Base-by-base conservation (phyloP, 1,140 invertebrate genomes). In the Heliconius himera region DNA sequence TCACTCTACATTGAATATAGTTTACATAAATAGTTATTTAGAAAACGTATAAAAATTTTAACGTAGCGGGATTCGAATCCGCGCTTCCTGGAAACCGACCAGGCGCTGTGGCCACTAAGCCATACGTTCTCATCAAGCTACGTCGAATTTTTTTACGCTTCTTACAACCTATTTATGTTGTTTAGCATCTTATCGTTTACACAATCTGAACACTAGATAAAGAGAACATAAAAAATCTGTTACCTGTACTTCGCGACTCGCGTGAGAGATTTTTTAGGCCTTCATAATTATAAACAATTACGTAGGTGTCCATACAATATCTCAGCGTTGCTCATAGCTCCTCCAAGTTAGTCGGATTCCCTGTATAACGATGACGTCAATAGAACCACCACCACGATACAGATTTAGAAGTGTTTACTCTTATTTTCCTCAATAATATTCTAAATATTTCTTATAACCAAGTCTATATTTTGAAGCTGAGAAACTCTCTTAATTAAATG, bases 401-500 rank as follows among this genome's bases (percentile, higher is more conserved):
- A 26, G 22, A 66, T 66, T 29, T 66, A 66, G 60, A 66, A 66
- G 60, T 66, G 60, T 66, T 66, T 66, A 66, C 60, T 66, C 60
- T 66, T n/a, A 66, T 66, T 66, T 66, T 66, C 60, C 60, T 66
- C 60, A 29, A 13, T 66, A 66, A 29, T 29, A 66, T n/a, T 9
- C 3, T 11, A 22, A 29, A 29, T 66, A 66, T 66, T 66, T 66
- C 60, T 66, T 4, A 26, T 26, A 29, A 66, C 1, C 11, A 29
- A 66, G 9, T 66, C 26, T 18, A 26, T 60, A 26, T 60, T 26
- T 60, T 26, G 26, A 8, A 8, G 51, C 51, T 20, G 18, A 54
- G 16, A 54, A 54, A n/a, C 8, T n/a, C 8, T 54, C 1, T 54
- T n/a, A 2, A 54, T 20, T 54, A n/a, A 54, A 20, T 18, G 51